phyloP scores from a whole-genome alignment of 2,888 invertebrate species.

The Drosophila mettleri region DNA sequence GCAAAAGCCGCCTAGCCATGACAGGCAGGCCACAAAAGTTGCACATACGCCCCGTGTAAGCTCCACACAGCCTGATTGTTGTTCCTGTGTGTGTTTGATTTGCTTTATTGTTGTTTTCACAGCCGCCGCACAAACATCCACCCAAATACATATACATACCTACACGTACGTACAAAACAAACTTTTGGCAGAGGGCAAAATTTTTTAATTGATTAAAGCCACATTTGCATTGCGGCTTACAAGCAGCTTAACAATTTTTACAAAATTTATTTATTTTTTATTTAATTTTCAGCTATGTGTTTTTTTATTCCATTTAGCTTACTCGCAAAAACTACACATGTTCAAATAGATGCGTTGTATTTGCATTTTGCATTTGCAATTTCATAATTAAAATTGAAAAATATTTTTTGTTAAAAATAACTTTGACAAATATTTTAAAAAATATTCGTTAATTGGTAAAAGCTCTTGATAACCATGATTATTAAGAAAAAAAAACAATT shows the following conservation, averaged over 20 bases:
- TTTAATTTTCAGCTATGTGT: constrained; percentile 10
- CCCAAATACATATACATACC: not conserved
- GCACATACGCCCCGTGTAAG: constrained; percentile 63
- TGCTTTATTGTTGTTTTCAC: constrained; percentile 67
- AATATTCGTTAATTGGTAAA: not conserved
- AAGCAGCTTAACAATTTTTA: constrained; percentile 68
- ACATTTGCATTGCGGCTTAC: constrained; percentile 78
- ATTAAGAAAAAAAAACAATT: not conserved
- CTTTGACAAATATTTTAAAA: not conserved
- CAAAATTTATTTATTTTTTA: constrained; percentile 41
- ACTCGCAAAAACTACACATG: not conserved
- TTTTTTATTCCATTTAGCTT: not conserved
- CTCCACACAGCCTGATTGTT: constrained; percentile 23
- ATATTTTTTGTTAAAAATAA: constrained; percentile 13
- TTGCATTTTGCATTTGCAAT: constrained; percentile 46
- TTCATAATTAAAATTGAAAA: constrained; percentile 63
- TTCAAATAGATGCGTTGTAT: constrained; percentile 9
- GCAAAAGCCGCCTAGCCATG: constrained; percentile 65
- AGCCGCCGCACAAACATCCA: constrained; percentile 34
- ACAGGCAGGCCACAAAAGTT: constrained; percentile 69
- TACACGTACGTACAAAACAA: not conserved
- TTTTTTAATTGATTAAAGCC: constrained; percentile 82
- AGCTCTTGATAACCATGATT: not conserved
- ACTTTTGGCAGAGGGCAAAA: constrained; percentile 63
- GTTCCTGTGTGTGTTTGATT: constrained; percentile 61